Conservation (phyloP, 2,888 invertebrate genomes). For the Agrochola litura region DNA sequence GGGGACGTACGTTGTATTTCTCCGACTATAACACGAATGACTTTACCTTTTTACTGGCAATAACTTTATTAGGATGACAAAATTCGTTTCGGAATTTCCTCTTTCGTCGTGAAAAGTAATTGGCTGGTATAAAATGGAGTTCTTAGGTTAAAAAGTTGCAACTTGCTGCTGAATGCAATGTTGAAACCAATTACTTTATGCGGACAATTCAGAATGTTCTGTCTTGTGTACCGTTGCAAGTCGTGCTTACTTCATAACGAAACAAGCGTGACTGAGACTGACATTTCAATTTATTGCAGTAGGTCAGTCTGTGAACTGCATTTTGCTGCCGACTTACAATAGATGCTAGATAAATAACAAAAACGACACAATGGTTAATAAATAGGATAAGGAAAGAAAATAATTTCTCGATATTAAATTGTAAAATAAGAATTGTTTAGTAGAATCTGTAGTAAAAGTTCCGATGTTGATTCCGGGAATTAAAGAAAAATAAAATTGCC, state of each 20-base stretch:
- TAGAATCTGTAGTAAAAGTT: slow-evolving; percentile 34
- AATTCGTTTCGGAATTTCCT: slow-evolving; percentile 49
- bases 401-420: not conserved
- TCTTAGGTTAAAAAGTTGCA: slow-evolving; percentile 34
- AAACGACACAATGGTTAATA: not conserved
- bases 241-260: slow-evolving; percentile 22
- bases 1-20: slow-evolving; percentile 49
- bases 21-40: slow-evolving; percentile 50
- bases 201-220: slow-evolving; percentile 26
- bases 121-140: slow-evolving; percentile 35
- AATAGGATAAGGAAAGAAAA: not conserved
- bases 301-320: slow-evolving; percentile 3
- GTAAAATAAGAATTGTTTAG: slow-evolving; percentile 33
- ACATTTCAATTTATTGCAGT: slow-evolving; percentile 32
- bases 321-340: not conserved
- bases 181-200: slow-evolving; percentile 48
- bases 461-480: slow-evolving; percentile 31
- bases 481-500: slow-evolving; percentile 52
- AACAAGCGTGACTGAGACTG: slow-evolving; percentile 11
- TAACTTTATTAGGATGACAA: slow-evolving; percentile 53
- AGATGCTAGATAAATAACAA: not conserved
- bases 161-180: slow-evolving; percentile 25
- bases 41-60: slow-evolving; percentile 53
- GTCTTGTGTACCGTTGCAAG: slow-evolving; percentile 16
- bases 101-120: slow-evolving; percentile 54